Conservation (phyloP, 2,888 invertebrate genomes). For the Ochropleura leucogaster region DNA sequence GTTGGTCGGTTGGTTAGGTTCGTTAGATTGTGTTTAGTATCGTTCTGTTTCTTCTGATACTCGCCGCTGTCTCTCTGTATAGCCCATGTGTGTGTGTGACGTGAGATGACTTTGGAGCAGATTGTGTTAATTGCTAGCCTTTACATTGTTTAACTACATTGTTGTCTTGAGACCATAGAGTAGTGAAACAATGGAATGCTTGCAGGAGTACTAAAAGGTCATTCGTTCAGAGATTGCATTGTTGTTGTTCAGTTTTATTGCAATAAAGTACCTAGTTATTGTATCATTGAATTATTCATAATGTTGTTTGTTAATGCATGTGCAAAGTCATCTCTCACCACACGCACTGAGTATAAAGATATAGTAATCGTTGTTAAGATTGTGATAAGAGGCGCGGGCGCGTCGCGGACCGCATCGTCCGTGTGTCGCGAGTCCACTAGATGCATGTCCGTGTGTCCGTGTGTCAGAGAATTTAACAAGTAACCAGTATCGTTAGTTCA, state of each 20-base stretch:
- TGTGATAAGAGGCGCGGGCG: constrained; percentile 83
- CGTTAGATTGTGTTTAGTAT: constrained; percentile 73
- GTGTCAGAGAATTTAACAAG: constrained; percentile 71
- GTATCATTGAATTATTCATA: background rate
- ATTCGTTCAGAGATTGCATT: background rate
- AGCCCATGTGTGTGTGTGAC: constrained; percentile 44
- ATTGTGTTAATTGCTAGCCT: background rate
- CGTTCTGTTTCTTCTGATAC: constrained; percentile 60
- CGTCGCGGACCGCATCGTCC: constrained; percentile 68
- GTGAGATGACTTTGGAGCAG: constrained; percentile 18
- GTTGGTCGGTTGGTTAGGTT: constrained; percentile 74
- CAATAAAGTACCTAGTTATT: too few relatives aligned
- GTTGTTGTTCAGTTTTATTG: constrained; percentile 29
- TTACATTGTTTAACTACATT: background rate
- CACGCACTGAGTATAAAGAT: constrained; percentile 54
- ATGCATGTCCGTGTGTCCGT: constrained; percentile 33
- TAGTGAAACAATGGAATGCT: constrained; percentile 4
- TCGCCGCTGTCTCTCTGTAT: constrained; percentile 57
- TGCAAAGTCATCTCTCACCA: constrained; percentile 1
- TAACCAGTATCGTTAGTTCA: constrained; percentile 77
- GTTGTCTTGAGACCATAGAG: background rate
- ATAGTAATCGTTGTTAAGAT: constrained; percentile 82
- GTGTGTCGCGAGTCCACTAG: constrained; percentile 45
- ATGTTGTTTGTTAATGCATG: background rate
- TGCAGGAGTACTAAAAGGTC: background rate